Conservation (phyloP, 2,888 invertebrate species). For the Serripes groenlandicus region DNA sequence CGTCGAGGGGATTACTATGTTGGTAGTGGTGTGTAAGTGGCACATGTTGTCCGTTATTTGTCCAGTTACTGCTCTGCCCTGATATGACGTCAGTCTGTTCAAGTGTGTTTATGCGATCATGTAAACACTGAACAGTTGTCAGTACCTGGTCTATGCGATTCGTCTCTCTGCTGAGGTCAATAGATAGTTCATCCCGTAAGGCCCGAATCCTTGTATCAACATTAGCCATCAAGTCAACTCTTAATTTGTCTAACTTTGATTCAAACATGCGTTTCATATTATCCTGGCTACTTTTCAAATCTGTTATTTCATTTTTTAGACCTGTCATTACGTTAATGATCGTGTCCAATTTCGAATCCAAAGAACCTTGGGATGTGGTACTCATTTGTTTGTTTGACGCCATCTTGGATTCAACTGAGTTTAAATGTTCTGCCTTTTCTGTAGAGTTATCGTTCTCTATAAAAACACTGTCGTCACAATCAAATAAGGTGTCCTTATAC, state of each 20-base stretch:
- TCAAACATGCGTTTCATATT: constrained; percentile 22
- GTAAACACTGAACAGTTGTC: constrained; percentile 35
- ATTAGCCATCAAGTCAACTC: constrained; percentile 25
- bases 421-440: neutral
- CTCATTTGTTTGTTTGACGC: neutral
- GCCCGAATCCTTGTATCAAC: constrained; percentile 30
- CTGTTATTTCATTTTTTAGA: constrained; percentile 6
- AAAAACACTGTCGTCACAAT: neutral
- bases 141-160: constrained; percentile 35
- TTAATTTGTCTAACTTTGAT: constrained; percentile 30
- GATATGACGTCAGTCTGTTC: neutral
- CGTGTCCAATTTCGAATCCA: constrained; percentile 16
- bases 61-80: neutral
- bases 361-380: neutral
- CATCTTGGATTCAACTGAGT: neutral
- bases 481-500: neutral
- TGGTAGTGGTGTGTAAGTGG: neutral
- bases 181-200: constrained; percentile 31
- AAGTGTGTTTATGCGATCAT: constrained; percentile 9
- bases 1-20: too few relatives aligned
- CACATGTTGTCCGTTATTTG: too few relatives aligned
- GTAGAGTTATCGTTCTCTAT: neutral
- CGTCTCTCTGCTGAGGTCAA: constrained; percentile 21
- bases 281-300: constrained; percentile 25
- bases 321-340: neutral